Evolutionary conservation across 92 coral and sea anemone genomes (phyloP).

Genomic region (Pocillopora meandrina): DNA sequence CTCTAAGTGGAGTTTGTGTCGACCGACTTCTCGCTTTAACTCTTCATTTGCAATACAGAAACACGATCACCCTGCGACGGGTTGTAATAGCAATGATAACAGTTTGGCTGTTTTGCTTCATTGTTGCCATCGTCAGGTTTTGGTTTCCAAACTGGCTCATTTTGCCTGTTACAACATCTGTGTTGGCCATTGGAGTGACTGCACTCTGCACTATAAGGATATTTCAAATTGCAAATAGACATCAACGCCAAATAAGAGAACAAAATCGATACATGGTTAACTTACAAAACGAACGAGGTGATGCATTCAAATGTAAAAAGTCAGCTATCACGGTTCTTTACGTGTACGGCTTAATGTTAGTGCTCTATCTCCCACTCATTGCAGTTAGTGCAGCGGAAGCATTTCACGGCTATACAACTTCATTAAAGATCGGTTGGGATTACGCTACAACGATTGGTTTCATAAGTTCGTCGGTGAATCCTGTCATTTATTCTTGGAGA

Average conservation of each 20-base stretch:
- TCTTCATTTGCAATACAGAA: conserved; percentile 27
- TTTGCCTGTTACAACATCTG: background rate
- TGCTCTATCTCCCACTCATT: background rate
- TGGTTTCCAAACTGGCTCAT: conserved; percentile 15
- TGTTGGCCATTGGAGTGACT: background rate
- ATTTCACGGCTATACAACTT: too few species aligned
- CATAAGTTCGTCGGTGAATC: too few species aligned
- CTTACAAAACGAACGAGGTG: background rate
- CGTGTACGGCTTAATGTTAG: conserved; percentile 5
- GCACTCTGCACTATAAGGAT: conserved; percentile 1
- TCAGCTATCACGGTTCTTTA: conserved; percentile 29
- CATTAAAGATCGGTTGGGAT: too few species aligned
- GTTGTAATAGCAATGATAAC: background rate
- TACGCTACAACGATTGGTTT: too few species aligned
- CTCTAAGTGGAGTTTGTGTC: background rate
- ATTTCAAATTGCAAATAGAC: conserved; percentile 23
- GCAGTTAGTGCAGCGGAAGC: too few species aligned
- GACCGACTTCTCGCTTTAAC: background rate
- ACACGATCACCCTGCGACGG: conserved; percentile 12
- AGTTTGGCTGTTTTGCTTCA: conserved; percentile 13
- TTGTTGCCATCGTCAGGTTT: conserved; percentile 2
- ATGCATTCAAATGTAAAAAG: background rate
- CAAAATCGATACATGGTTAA: background rate
- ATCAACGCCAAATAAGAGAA: conserved; percentile 3
- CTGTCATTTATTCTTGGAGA: too few species aligned